These are phyloP conservation scores for Fulica atra DNA, from an alignment of 2,113 vertebrate species.

Conservation along the genomic window DNA sequence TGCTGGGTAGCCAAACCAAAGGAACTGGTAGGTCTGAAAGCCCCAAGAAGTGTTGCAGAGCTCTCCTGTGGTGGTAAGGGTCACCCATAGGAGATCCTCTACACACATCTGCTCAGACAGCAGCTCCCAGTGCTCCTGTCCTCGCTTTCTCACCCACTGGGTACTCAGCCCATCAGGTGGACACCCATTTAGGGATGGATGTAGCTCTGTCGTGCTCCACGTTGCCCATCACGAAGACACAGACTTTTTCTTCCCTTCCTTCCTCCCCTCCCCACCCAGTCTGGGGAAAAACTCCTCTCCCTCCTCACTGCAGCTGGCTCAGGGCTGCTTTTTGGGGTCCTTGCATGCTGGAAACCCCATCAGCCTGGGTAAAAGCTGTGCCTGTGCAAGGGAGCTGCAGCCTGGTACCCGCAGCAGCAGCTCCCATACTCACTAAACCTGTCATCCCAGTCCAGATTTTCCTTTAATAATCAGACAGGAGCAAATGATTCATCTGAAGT, in stretches of 20 bases:
- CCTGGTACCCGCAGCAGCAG: neutral
- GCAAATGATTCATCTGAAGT: constrained; percentile 33
- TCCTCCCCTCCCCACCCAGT: neutral
- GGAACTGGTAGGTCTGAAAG: neutral
- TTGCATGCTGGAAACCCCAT: neutral
- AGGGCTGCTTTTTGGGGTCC: neutral
- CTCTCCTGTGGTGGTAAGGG: neutral
- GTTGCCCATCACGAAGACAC: neutral
- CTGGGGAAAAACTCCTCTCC: neutral
- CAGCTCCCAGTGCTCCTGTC: neutral
- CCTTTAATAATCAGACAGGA: neutral
- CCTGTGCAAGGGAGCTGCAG: neutral
- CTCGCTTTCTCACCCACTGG: neutral
- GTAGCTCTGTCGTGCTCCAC: neutral
- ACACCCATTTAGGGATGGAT: neutral
- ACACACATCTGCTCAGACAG: neutral
- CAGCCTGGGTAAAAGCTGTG: neutral
- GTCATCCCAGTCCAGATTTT: constrained; percentile 11
- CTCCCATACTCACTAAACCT: constrained; percentile 29
- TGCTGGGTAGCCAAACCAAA: neutral
- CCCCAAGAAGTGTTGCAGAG: neutral
- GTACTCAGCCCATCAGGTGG: fast-evolving
- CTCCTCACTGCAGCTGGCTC: neutral
- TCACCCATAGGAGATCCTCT: neutral
- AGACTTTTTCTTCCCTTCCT: neutral